phyloP scores from a whole-genome alignment of 2,797 vertebrate species.

The Sciurus vulgaris region DNA sequence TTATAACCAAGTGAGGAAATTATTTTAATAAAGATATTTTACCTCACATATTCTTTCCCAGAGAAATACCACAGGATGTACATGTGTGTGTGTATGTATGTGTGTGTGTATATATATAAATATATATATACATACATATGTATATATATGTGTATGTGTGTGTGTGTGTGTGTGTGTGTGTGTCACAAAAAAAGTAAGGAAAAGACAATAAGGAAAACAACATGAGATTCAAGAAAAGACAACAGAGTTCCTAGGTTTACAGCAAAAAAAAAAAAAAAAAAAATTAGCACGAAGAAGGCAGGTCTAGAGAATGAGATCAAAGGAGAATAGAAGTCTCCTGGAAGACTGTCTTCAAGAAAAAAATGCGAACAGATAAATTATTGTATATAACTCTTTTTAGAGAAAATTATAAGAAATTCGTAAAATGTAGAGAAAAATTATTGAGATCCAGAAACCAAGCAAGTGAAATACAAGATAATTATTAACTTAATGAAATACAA shows the following conservation, averaged over 20 bases:
- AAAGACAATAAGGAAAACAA: constrained; percentile 16
- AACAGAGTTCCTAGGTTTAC: neutral
- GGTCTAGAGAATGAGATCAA: neutral
- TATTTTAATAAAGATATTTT: neutral
- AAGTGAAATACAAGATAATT: neutral
- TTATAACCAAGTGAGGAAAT: constrained; percentile 18
- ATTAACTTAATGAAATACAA: constrained; percentile 44
- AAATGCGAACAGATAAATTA: neutral
- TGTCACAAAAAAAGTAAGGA: neutral
- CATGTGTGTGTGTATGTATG: too few relatives aligned
- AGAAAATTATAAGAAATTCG: constrained; percentile 3
- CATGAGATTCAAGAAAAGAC: neutral
- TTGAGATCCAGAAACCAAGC: neutral
- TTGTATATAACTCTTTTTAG: neutral
- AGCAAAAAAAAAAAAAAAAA: constrained; percentile 8
- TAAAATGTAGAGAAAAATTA: neutral
- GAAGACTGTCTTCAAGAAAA: constrained; percentile 17
- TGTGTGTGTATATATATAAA: too few relatives aligned
- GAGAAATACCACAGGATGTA: neutral
- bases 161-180: too few relatives aligned
- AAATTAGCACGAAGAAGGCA: neutral
- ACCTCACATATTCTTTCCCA: neutral
- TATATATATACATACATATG: too few relatives aligned
- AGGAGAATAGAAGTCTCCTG: neutral
- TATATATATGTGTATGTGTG: too few relatives aligned